Conservation (phyloP, 2,113 vertebrate species). For the Phainopepla nitens region DNA sequence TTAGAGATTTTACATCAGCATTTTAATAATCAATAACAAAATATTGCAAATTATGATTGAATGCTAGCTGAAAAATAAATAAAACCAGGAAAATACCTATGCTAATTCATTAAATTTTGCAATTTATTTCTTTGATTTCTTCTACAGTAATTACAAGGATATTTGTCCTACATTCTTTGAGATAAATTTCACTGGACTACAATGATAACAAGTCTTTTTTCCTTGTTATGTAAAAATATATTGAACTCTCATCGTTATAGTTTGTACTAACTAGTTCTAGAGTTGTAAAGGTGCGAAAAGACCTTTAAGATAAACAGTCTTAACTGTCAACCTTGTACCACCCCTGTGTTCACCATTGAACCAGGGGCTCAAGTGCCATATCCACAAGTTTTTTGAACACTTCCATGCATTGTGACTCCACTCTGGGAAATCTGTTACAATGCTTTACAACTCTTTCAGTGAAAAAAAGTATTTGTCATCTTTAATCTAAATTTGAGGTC, state of each 20-base stretch:
- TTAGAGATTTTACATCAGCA: not conserved
- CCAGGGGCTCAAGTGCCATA: not conserved
- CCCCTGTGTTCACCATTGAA: accelerated
- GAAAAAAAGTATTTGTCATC: not conserved
- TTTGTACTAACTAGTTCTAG: not conserved
- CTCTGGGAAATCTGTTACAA: not conserved
- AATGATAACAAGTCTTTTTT: not conserved
- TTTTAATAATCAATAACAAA: not conserved
- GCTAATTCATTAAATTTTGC: not conserved
- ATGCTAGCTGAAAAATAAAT: not conserved
- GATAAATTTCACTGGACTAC: not conserved
- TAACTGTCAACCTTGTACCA: not conserved
- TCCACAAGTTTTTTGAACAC: not conserved
- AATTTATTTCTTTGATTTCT: not conserved
- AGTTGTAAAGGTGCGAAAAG: not conserved
- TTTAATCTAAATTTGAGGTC: not conserved
- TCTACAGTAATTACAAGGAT: not conserved
- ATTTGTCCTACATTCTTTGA: not conserved
- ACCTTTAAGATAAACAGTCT: not conserved
- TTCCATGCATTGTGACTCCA: not conserved
- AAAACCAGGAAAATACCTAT: not conserved
- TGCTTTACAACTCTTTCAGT: not conserved
- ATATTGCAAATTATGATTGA: not conserved
- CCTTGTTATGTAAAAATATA: not conserved
- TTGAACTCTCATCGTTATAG: not conserved